phyloP scores from a whole-genome alignment of 2,888 invertebrate genomes.

The Aleiodes testaceus region DNA sequence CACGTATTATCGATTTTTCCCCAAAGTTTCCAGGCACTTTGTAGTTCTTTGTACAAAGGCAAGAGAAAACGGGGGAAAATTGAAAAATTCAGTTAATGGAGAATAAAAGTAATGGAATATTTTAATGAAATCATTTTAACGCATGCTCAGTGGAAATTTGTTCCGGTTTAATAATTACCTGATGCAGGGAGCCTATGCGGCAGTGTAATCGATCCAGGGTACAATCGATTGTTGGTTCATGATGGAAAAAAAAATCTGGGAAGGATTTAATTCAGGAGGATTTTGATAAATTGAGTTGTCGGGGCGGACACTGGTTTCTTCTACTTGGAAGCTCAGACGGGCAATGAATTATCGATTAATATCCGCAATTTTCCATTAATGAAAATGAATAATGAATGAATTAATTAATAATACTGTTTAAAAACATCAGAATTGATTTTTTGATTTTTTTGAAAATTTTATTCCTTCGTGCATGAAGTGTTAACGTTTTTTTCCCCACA shows the following conservation, averaged over 20 bases:
- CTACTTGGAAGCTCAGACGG: background rate
- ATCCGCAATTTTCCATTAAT: too few species aligned
- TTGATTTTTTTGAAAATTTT: too few species aligned
- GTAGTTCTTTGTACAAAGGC: background rate
- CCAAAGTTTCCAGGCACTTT: too few species aligned
- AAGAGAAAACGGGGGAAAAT: background rate
- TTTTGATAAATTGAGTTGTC: background rate
- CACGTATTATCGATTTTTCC: too few species aligned
- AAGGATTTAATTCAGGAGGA: background rate
- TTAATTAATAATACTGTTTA: too few species aligned
- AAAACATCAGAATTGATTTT: too few species aligned
- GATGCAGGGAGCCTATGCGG: conserved; percentile 19
- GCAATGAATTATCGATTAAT: background rate
- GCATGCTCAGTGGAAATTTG: conserved; percentile 17
- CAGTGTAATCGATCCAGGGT: conserved; percentile 15
- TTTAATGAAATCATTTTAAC: background rate
- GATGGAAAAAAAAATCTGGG: background rate
- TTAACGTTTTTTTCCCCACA: too few species aligned
- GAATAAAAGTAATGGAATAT: background rate
- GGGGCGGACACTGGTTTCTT: background rate
- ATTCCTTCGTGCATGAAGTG: too few species aligned
- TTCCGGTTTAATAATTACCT: background rate
- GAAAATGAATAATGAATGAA: too few species aligned
- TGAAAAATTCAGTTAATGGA: background rate
- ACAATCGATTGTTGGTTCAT: background rate